These are phyloP conservation scores for Calyptommatus sinebrachiatus DNA, from an alignment of 2,113 vertebrate genomes.

Conservation along the genomic window DNA sequence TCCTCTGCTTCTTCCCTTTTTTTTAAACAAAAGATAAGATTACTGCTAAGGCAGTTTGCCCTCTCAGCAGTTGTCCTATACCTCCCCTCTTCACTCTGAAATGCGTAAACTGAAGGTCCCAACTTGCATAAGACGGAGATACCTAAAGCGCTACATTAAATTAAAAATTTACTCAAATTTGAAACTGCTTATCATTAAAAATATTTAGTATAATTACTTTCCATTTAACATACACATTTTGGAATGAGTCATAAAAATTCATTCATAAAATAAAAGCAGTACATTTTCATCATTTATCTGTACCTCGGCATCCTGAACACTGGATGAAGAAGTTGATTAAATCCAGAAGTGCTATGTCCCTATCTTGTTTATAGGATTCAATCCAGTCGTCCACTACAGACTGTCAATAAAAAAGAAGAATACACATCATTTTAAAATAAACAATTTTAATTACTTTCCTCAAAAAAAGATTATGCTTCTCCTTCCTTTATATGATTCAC, in stretches of 20 bases:
- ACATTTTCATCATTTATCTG: constrained; percentile 55
- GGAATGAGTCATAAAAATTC: not conserved
- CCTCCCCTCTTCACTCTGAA: too few relatives aligned
- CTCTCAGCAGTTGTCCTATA: too few relatives aligned
- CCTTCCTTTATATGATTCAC: not conserved
- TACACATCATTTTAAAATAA: constrained; percentile 41
- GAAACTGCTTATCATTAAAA: too few relatives aligned
- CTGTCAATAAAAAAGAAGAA: constrained; percentile 72
- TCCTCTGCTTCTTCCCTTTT: too few relatives aligned
- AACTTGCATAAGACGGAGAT: too few relatives aligned
- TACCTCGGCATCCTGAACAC: constrained; percentile 99
- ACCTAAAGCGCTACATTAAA: too few relatives aligned
- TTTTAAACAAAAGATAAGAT: too few relatives aligned
- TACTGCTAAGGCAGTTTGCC: too few relatives aligned
- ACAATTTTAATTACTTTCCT: constrained; percentile 46
- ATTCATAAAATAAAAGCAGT: not conserved
- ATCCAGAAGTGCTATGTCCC: constrained; percentile 96
- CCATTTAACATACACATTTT: not conserved
- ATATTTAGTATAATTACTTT: not conserved
- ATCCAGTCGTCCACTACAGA: constrained; percentile 99
- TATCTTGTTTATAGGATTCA: constrained; percentile 98
- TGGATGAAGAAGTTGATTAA: constrained; percentile 99
- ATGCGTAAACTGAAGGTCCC: too few relatives aligned
- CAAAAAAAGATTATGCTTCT: constrained; percentile 32
- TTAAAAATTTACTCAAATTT: too few relatives aligned